Evolutionary conservation across 2,888 invertebrate species (phyloP).

Genomic region (Ctena decussata): DNA sequence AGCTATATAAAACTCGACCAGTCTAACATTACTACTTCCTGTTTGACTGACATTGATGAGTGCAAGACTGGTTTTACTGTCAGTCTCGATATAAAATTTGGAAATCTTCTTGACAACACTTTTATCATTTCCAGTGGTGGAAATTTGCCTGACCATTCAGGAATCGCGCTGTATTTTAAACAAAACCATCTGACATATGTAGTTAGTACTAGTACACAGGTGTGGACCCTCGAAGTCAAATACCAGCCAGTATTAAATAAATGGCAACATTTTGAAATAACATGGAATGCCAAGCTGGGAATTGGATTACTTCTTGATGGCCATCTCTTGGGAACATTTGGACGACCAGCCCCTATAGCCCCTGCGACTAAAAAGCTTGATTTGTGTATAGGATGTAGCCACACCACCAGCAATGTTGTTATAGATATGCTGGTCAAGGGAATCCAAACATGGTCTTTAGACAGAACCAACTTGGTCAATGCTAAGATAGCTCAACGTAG

Average conservation of each 20-base stretch:
- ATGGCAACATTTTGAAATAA: constrained; percentile 74
- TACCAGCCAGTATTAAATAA: constrained; percentile 56
- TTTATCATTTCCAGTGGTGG: constrained; percentile 72
- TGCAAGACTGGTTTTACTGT: constrained; percentile 69
- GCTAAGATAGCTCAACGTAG: constrained; percentile 49
- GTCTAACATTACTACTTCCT: constrained; percentile 37
- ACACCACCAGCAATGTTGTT: constrained; percentile 18
- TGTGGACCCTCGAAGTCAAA: constrained; percentile 60
- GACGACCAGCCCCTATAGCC: constrained; percentile 35
- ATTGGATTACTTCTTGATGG: constrained; percentile 66
- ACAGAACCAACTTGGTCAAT: constrained; percentile 63
- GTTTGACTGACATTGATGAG: constrained; percentile 56
- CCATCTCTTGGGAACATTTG: constrained; percentile 60
- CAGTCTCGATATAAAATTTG: constrained; percentile 62
- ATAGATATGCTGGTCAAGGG: constrained; percentile 56
- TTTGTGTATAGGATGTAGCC: constrained; percentile 62
- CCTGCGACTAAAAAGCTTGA: constrained; percentile 27
- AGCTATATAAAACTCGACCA: constrained; percentile 58
- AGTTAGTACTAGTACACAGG: constrained; percentile 66
- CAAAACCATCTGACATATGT: constrained; percentile 60
- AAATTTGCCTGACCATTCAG: constrained; percentile 55
- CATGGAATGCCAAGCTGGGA: constrained; percentile 72
- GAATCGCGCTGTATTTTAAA: constrained; percentile 67
- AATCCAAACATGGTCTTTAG: constrained; percentile 61
- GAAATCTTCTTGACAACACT: constrained; percentile 54